Percentiles rank a stretch among this genome's conserved stretches.
phyloP scores from a whole-genome alignment of 2,888 invertebrate species.

The Margaritifera margaritifera region DNA sequence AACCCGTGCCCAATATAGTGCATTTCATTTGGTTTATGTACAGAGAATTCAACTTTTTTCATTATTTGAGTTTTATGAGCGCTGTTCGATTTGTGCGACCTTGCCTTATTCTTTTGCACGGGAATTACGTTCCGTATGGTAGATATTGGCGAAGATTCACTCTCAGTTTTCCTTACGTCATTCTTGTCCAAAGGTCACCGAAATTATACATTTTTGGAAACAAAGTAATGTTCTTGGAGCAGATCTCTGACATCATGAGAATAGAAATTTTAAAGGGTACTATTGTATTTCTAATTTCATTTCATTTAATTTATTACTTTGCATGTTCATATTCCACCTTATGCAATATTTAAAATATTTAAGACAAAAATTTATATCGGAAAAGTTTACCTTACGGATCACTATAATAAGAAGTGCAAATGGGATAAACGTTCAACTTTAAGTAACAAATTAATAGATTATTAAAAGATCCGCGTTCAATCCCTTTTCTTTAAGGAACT shows the following conservation, averaged over 20 bases:
- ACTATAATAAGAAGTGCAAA: too few relatives aligned
- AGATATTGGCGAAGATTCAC: slow-evolving; percentile 31
- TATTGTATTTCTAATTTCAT: too few relatives aligned
- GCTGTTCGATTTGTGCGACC: slow-evolving; percentile 25
- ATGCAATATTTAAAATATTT: too few relatives aligned
- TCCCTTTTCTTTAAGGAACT: too few relatives aligned
- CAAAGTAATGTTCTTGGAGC: slow-evolving; percentile 21
- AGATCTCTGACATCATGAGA: slow-evolving; percentile 33
- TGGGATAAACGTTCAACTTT: too few relatives aligned
- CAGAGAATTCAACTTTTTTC: slow-evolving; percentile 21
- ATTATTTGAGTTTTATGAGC: slow-evolving; percentile 36
- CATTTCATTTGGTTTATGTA: slow-evolving; percentile 33
- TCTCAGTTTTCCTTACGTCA: slow-evolving; percentile 23
- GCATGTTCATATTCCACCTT: too few relatives aligned
- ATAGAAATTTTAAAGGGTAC: slow-evolving; percentile 24
- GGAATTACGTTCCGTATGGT: slow-evolving; percentile 20
- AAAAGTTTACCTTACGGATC: too few relatives aligned
- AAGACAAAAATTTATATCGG: too few relatives aligned
- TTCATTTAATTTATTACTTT: too few relatives aligned
- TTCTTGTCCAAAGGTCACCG: slow-evolving; percentile 14
- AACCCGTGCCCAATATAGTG: slow-evolving; percentile 30
- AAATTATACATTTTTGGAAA: slow-evolving; percentile 26
- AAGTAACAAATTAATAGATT: too few relatives aligned
- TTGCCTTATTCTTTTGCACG: slow-evolving; percentile 34
- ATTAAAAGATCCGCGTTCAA: too few relatives aligned